A percentile compares a stretch with the other conserved stretches of the same genome.
These are phyloP conservation scores for Pseudorhombus dupliciocellatus DNA, from an alignment of 2,113 vertebrate genomes.

Conservation along the genomic window DNA sequence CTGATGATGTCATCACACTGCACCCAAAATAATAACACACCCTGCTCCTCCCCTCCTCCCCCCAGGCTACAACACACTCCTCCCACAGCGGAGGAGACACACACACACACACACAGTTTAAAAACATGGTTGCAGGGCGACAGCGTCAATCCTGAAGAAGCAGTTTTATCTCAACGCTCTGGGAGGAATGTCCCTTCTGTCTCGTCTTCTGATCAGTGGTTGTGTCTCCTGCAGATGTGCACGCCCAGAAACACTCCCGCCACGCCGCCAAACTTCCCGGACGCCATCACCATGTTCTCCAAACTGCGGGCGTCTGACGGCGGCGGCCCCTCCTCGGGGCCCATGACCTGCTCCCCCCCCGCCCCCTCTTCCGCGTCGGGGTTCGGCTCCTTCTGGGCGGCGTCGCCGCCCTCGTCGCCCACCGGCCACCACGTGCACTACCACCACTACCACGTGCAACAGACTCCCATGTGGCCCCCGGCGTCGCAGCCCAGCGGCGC, in stretches of 20 bases:
- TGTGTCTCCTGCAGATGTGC: slow-evolving; percentile 84
- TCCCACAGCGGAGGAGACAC: too few species aligned
- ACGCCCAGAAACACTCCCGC: slow-evolving; percentile 96
- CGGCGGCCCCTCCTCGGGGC: slow-evolving; percentile 79
- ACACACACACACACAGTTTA: too few species aligned
- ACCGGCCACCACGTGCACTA: slow-evolving; percentile 76
- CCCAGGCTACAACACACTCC: too few species aligned
- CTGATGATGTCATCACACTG: too few species aligned
- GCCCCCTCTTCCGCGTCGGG: slow-evolving; percentile 79
- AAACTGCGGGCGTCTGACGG: slow-evolving; percentile 89
- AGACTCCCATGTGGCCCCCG: slow-evolving; percentile 88
- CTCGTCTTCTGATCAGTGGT: background rate
- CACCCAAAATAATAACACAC: too few species aligned
- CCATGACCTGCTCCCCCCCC: slow-evolving; percentile 86
- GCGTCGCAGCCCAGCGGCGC: slow-evolving; percentile 75
- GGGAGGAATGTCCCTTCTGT: too few species aligned
- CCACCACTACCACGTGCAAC: slow-evolving; percentile 77
- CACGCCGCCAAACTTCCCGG: slow-evolving; percentile 95
- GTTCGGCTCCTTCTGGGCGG: slow-evolving; percentile 90
- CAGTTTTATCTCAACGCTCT: too few species aligned
- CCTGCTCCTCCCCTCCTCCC: too few species aligned
- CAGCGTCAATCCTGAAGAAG: too few species aligned
- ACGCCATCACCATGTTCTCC: slow-evolving; percentile 96
- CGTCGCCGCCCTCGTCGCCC: slow-evolving; percentile 88
- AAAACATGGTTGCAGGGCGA: too few species aligned